Evolutionary conservation across 2,797 vertebrate species (phyloP).

Genomic region (Carduelis carduelis): DNA sequence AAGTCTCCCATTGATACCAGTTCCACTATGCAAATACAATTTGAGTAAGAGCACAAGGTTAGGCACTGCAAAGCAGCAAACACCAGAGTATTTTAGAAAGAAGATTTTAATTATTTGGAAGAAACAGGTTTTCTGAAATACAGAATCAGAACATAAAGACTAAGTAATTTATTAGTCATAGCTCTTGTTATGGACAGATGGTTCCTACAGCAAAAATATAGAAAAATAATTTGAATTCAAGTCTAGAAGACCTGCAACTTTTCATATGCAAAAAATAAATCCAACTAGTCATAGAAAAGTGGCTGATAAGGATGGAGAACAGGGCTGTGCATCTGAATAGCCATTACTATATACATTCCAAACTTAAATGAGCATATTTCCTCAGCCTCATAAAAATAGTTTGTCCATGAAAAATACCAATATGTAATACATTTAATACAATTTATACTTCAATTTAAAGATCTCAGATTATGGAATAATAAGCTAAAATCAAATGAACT

Average conservation of each 20-base stretch:
- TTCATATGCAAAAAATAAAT: conserved; percentile 57
- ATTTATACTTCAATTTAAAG: conserved; percentile 50
- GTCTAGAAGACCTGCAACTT: conserved; percentile 47
- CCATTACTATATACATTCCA: conserved; percentile 42
- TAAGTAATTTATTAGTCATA: conserved; percentile 22
- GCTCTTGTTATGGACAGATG: conserved; percentile 35
- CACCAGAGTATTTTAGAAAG: conserved; percentile 51
- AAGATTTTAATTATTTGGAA: conserved; percentile 57
- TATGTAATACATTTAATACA: conserved; percentile 53
- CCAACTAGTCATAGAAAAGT: conserved; percentile 58
- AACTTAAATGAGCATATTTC: conserved; percentile 22
- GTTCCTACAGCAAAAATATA: conserved; percentile 56
- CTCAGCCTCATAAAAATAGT: conserved; percentile 59
- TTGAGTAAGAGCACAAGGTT: neutral
- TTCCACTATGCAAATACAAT: neutral
- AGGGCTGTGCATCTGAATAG: conserved; percentile 30
- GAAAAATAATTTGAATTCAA: conserved; percentile 57
- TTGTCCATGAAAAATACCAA: conserved; percentile 58
- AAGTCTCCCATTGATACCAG: neutral
- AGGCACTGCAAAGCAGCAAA: conserved; percentile 38
- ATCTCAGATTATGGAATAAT: conserved; percentile 42
- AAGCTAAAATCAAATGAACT: conserved; percentile 65
- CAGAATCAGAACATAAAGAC: conserved; percentile 39
- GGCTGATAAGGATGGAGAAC: conserved; percentile 33
- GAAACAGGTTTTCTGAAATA: conserved; percentile 55